Evolutionary conservation across 2,888 invertebrate species (phyloP).

Genomic region (Apodemia duryi): DNA sequence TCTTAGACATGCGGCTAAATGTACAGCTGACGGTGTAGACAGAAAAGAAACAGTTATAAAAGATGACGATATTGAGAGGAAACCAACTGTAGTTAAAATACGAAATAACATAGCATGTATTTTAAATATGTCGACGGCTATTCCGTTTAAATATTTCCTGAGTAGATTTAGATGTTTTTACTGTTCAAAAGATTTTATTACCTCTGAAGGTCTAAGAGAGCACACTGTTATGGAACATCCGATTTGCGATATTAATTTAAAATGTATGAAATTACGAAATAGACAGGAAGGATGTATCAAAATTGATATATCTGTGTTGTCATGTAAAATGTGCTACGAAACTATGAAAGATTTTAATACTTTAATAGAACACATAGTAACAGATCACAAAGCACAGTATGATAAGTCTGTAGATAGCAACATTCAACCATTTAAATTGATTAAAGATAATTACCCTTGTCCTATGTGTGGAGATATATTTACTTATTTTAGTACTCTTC

Average conservation of each 20-base stretch:
- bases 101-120: slow-evolving; percentile 51
- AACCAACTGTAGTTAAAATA: slow-evolving; percentile 43
- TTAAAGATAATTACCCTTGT: slow-evolving; percentile 49
- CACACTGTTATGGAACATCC: slow-evolving; percentile 55
- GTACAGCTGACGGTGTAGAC: slow-evolving; percentile 34
- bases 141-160: slow-evolving; percentile 62
- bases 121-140: slow-evolving; percentile 56
- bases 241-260: slow-evolving; percentile 49
- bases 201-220: slow-evolving; percentile 49
- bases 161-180: slow-evolving; percentile 62
- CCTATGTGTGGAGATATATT: slow-evolving; percentile 48
- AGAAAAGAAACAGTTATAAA: slow-evolving; percentile 28
- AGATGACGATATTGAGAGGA: slow-evolving; percentile 37
- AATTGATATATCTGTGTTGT: slow-evolving; percentile 49
- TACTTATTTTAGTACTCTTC: slow-evolving; percentile 50
- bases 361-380: slow-evolving; percentile 45
- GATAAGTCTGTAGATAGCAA: slow-evolving; percentile 43
- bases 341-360: slow-evolving; percentile 39
- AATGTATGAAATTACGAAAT: slow-evolving; percentile 49
- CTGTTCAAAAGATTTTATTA: slow-evolving; percentile 52
- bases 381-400: slow-evolving; percentile 45
- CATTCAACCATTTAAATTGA: slow-evolving; percentile 47
- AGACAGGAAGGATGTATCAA: slow-evolving; percentile 54
- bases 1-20: slow-evolving; percentile 52
- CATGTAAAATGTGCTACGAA: slow-evolving; percentile 52